Conservation (phyloP, 2,888 invertebrate species). For the Frankliniella intonsa region DNA sequence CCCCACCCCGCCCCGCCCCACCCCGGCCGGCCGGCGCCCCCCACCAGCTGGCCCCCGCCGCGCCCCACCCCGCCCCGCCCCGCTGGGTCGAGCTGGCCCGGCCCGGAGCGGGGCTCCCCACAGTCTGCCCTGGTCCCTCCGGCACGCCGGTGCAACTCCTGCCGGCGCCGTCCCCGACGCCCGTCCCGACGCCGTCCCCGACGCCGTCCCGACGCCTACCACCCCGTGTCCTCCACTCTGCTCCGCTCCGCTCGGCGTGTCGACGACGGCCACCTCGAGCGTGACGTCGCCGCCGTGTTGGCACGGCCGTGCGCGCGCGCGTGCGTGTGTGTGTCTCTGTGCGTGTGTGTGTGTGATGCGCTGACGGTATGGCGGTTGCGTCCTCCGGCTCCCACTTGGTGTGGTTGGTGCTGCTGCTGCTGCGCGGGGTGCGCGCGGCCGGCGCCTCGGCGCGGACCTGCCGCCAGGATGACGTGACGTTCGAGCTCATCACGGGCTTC, state of each 20-base stretch:
- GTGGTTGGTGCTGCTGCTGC: constrained; percentile 2
- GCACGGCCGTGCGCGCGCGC: not conserved
- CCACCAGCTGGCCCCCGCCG: not conserved
- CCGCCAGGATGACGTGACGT: constrained; percentile 32
- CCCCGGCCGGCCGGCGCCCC: not conserved
- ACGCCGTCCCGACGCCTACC: not conserved
- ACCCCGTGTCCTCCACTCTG: too few relatives aligned
- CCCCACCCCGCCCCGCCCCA: not conserved
- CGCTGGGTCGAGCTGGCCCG: not conserved
- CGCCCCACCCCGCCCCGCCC: not conserved
- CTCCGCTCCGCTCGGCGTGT: not conserved
- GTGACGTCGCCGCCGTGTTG: not conserved
- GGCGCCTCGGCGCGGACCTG: constrained; percentile 8
- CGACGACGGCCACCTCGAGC: not conserved
- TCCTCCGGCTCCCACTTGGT: not conserved
- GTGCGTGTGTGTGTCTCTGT: not conserved
- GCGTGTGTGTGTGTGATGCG: not conserved
- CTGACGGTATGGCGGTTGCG: not conserved
- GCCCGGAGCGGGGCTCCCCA: not conserved
- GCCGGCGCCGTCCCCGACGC: not conserved
- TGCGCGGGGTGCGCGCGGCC: not conserved
- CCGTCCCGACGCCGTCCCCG: not conserved
- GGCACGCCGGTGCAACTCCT: not conserved
- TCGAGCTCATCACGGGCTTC: constrained; percentile 36
- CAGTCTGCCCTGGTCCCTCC: not conserved